Base-by-base conservation (phyloP, 2,113 vertebrate species). In the Probosciger aterrimus region DNA sequence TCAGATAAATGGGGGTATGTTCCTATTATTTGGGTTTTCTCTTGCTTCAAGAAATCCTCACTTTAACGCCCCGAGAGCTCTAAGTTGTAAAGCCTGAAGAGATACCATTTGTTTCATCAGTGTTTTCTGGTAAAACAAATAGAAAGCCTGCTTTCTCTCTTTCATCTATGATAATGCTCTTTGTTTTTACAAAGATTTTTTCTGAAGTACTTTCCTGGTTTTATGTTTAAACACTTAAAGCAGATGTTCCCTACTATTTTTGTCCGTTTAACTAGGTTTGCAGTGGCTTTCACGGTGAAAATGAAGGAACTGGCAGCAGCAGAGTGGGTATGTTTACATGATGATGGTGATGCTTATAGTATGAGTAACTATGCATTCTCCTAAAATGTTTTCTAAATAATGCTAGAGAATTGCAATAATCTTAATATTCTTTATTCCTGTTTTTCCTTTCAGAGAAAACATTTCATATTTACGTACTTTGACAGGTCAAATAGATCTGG, bases 211-310 rank as follows among this genome's bases (percentile, higher is more conserved):
- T 57, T 69, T 10, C 49, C 68, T 82, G 22, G 8, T 28, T 85
- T 87, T 80, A 6, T 4, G 35, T 53, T 77, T 16, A 50, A 85
- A 70, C 77, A 64, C 49, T 82, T 91, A 53, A 78, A 90, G 76
- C 89, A 96, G 92, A 94, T 82, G 49, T 78, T 82, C 70, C 39
- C 71, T 60, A 14, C 63, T 82, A 3, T 95, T 86, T 89, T 70
- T 95, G 86, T 94, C 74, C 70, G 1, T 89, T 88, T 90, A 10
- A 17, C 91, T 90, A 99, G 99, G 95, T 99, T 99, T 96, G 98
- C 98, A 3, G 99, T 99, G 69, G 99, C 99, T 50, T 99, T 99
- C 98, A 99, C 98, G 0, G 95, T 97, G 78, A 93, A 98, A 31
- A 98, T 99, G 97, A 99, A 98, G 97, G 98, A 98, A 69, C 93